Evolutionary conservation across 2,113 vertebrate species (phyloP).

Genomic region (Cyphomyrus discorhynchus): DNA sequence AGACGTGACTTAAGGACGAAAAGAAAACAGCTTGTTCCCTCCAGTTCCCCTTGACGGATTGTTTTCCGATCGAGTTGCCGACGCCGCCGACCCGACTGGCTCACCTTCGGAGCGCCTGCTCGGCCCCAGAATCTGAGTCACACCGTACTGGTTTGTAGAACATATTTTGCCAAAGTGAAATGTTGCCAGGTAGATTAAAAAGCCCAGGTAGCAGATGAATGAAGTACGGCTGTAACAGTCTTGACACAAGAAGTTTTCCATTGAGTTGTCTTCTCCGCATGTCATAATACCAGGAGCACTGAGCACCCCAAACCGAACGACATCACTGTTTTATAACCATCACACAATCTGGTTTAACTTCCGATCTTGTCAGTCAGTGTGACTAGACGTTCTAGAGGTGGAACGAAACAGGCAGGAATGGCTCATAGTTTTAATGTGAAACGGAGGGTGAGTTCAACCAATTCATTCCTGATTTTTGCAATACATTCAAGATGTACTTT

Average conservation of each 20-base stretch:
- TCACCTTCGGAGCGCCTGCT: slow-evolving; percentile 18
- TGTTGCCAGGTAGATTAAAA: slow-evolving; percentile 33
- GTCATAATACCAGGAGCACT: background rate
- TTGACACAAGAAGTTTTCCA: background rate
- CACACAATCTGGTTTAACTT: background rate
- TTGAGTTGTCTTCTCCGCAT: background rate
- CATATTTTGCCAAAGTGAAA: slow-evolving; percentile 50
- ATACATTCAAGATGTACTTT: background rate
- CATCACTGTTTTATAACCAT: background rate
- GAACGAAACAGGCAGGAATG: background rate
- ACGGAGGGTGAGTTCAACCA: background rate
- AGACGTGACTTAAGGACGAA: slow-evolving; percentile 34
- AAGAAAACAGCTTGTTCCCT: slow-evolving; percentile 42
- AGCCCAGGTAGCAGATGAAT: slow-evolving; percentile 30
- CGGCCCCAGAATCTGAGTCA: slow-evolving; percentile 7
- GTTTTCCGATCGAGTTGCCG: slow-evolving; percentile 38
- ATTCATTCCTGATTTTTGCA: background rate
- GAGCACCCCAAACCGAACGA: background rate
- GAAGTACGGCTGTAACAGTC: background rate
- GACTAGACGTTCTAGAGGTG: background rate
- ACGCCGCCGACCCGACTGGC: slow-evolving; percentile 1
- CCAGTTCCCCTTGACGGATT: slow-evolving; percentile 38
- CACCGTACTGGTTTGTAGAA: slow-evolving; percentile 51
- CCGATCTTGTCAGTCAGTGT: background rate
- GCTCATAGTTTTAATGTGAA: background rate